A percentile compares a stretch with the other conserved stretches of the same genome.
These are phyloP conservation scores for Bufo bufo DNA, from an alignment of 2,113 vertebrate species.

Conservation along the genomic window DNA sequence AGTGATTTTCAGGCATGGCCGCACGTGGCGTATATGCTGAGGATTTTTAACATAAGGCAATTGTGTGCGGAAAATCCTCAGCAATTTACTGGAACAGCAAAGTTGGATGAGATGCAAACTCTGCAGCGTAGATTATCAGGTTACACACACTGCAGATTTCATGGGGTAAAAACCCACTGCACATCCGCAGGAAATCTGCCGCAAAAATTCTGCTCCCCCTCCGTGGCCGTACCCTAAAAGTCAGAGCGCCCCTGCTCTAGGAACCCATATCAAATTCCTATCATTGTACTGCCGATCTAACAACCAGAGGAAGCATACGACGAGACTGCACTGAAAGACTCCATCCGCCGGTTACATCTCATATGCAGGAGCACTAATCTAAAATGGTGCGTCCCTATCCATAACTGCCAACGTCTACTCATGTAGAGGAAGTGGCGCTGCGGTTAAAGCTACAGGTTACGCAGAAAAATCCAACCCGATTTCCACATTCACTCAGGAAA, in stretches of 20 bases:
- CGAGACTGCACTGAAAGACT: background rate
- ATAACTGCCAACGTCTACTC: background rate
- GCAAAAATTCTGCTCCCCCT: too few species aligned
- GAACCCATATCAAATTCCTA: background rate
- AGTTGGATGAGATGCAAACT: too few species aligned
- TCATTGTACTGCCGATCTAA: background rate
- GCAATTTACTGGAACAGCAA: too few species aligned
- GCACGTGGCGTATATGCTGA: too few species aligned
- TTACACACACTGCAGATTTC: too few species aligned
- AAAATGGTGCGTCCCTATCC: background rate
- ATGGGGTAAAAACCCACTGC: too few species aligned
- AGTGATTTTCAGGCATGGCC: background rate
- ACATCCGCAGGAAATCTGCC: too few species aligned
- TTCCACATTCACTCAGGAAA: conserved; percentile 61
- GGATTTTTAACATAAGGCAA: too few species aligned
- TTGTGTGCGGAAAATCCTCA: too few species aligned
- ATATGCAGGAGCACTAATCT: too few species aligned
- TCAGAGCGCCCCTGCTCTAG: background rate
- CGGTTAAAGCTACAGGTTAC: conserved; percentile 55
- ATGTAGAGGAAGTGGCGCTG: background rate
- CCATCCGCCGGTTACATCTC: background rate
- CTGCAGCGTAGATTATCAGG: too few species aligned
- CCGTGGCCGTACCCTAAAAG: background rate
- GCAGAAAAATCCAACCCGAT: conserved; percentile 66
- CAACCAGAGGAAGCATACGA: background rate